A percentile compares a stretch with the other conserved stretches of the same genome.
Conservation (phyloP, 2,888 invertebrate species). For the Leptinotarsa haldemani region DNA sequence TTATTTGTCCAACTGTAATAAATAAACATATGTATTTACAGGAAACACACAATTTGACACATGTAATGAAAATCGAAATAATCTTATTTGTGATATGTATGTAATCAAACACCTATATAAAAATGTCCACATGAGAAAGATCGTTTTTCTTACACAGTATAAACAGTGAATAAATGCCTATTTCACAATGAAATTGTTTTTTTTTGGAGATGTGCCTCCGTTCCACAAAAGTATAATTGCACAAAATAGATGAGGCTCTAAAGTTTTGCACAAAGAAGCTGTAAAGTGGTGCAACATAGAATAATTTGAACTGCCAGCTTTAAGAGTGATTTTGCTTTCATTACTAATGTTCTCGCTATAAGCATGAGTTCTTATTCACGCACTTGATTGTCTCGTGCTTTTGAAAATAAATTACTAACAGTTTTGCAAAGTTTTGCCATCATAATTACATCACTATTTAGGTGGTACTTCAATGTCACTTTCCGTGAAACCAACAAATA, state of each 20-base stretch:
- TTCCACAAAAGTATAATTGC: conserved; percentile 32
- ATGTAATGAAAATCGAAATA: conserved; percentile 57
- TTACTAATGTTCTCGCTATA: conserved; percentile 52
- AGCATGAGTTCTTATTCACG: conserved; percentile 60
- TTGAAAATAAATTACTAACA: conserved; percentile 51
- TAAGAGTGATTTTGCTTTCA: conserved; percentile 46
- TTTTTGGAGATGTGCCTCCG: conserved; percentile 18
- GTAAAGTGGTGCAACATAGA: conserved; percentile 46
- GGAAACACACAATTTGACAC: conserved; percentile 55
- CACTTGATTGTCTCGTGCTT: conserved; percentile 65
- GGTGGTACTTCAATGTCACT: conserved; percentile 13
- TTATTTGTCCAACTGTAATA: conserved; percentile 58
- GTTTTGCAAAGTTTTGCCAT: conserved; percentile 26
- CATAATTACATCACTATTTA: conserved; percentile 11
- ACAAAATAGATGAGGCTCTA: conserved; percentile 34
- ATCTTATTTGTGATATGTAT: conserved; percentile 62
- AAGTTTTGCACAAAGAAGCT: conserved; percentile 47
- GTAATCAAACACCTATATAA: conserved; percentile 62
- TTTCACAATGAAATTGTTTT: conserved; percentile 45
- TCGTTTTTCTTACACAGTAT: conserved; percentile 49
- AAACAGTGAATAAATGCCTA: conserved; percentile 48
- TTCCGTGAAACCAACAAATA: conserved; percentile 12
- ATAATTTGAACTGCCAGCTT: conserved; percentile 43
- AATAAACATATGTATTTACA: conserved; percentile 60
- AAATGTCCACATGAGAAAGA: conserved; percentile 60